Conservation (phyloP, 1,140 invertebrate genomes). For the Anoplolepis gracilipes region DNA sequence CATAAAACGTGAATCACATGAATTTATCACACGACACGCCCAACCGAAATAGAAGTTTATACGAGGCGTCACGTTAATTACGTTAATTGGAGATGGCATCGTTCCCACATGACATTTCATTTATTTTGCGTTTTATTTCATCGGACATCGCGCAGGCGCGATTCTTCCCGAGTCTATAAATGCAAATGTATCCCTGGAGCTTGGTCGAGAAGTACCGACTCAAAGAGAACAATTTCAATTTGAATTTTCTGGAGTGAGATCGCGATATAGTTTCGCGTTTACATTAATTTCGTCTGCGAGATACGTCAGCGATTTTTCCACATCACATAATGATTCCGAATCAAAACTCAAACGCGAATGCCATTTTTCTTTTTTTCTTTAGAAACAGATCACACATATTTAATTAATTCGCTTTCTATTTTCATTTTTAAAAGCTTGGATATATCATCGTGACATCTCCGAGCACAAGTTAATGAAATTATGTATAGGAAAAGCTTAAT, state of each 20-base stretch:
- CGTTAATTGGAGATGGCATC: conserved; percentile 30
- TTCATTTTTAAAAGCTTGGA: neutral
- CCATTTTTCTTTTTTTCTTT: neutral
- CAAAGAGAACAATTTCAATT: conserved; percentile 60
- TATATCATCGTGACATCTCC: neutral
- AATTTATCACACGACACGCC: neutral
- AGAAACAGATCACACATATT: conserved; percentile 27
- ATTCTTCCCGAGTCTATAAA: conserved; percentile 43
- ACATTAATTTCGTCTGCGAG: conserved; percentile 42
- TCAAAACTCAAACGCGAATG: neutral
- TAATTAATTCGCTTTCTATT: neutral
- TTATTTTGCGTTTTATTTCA: conserved; percentile 21
- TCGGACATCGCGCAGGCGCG: neutral
- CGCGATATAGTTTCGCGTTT: conserved; percentile 46
- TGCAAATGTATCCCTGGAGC: conserved; percentile 27
- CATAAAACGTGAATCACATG: neutral
- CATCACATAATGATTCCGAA: neutral
- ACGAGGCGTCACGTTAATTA: conserved; percentile 20
- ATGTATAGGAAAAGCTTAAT: conserved; percentile 32
- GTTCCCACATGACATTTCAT: conserved; percentile 33
- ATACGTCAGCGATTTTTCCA: conserved; percentile 54
- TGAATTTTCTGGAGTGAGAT: conserved; percentile 44
- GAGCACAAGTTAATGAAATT: conserved; percentile 1
- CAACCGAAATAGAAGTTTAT: conserved; percentile 34
- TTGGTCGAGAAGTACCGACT: conserved; percentile 33